Evolutionary conservation across 2,797 vertebrate species (phyloP).

Genomic region (Sebastes vulpes): DNA sequence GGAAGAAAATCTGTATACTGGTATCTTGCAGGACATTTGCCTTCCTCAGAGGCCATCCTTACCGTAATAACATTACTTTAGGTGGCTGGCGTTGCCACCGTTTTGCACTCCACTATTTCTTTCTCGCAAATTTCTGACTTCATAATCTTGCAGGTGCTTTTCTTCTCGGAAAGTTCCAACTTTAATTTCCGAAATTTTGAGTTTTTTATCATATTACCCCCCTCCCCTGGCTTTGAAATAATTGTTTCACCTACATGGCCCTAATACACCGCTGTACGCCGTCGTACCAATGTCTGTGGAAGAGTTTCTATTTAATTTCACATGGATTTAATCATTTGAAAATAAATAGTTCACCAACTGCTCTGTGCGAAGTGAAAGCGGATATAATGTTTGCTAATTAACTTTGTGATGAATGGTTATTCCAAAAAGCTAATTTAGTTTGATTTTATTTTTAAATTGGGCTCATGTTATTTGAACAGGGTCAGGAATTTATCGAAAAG

Average conservation of each 20-base stretch:
- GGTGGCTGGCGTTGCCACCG: fast-evolving
- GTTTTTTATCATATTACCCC: background rate
- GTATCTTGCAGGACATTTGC: too few relatives aligned
- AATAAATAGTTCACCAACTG: constrained; percentile 38
- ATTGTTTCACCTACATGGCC: background rate
- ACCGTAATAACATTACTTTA: fast-evolving
- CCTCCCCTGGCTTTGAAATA: background rate
- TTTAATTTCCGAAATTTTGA: background rate
- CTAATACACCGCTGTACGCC: background rate
- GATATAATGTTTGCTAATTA: constrained; percentile 57
- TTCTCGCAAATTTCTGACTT: background rate
- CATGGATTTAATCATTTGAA: constrained; percentile 39
- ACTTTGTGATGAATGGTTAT: constrained; percentile 36
- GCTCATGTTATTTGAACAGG: constrained; percentile 10
- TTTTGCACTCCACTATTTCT: background rate
- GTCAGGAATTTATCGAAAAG: constrained; percentile 14
- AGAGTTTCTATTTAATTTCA: constrained; percentile 21
- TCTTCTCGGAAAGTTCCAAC: background rate
- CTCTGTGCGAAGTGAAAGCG: constrained; percentile 19
- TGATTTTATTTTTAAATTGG: constrained; percentile 28
- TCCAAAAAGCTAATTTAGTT: constrained; percentile 38
- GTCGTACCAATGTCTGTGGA: background rate
- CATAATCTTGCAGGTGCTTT: background rate
- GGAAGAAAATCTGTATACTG: too few relatives aligned
- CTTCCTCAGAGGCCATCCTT: background rate